Conservation (phyloP, 2,888 invertebrate genomes). For the Ommatoiulus sabulosus region DNA sequence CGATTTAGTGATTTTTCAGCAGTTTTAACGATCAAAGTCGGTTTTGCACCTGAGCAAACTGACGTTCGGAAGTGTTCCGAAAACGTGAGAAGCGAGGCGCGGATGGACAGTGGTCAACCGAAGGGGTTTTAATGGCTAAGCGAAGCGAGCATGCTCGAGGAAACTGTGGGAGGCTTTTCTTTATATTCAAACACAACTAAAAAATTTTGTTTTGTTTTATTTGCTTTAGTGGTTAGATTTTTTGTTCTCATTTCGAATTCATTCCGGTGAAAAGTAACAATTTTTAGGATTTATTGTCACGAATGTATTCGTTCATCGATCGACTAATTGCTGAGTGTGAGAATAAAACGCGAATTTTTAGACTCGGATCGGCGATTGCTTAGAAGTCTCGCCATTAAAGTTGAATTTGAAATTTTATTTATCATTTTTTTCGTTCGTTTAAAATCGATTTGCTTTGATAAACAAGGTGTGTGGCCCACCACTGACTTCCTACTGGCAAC, state of each 20-base stretch:
- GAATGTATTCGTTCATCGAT: not conserved
- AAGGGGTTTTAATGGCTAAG: not conserved
- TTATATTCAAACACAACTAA: no score
- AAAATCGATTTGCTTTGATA: not conserved
- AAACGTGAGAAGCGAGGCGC: not conserved
- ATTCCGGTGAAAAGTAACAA: not conserved
- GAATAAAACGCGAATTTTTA: no score
- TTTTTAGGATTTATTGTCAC: not conserved
- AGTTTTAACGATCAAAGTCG: not conserved
- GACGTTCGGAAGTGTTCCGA: not conserved
- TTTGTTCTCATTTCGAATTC: not conserved
- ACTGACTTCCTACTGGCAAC: not conserved
- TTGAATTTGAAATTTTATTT: conserved; percentile 14
- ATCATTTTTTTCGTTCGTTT: not conserved
- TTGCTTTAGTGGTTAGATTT: not conserved
- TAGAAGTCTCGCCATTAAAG: not conserved
- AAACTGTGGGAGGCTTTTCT: not conserved
- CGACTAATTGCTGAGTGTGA: no score
- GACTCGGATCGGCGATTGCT: conserved; percentile 25
- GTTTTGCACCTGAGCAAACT: conserved; percentile 24
- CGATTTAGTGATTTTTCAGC: not conserved
- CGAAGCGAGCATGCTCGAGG: not conserved
- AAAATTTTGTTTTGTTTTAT: not conserved
- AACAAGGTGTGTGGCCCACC: conserved; percentile 13
- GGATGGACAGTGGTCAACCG: conserved; percentile 20